Evolutionary conservation across 2,113 vertebrate genomes (phyloP).

Genomic region (Pituophis catenifer): DNA sequence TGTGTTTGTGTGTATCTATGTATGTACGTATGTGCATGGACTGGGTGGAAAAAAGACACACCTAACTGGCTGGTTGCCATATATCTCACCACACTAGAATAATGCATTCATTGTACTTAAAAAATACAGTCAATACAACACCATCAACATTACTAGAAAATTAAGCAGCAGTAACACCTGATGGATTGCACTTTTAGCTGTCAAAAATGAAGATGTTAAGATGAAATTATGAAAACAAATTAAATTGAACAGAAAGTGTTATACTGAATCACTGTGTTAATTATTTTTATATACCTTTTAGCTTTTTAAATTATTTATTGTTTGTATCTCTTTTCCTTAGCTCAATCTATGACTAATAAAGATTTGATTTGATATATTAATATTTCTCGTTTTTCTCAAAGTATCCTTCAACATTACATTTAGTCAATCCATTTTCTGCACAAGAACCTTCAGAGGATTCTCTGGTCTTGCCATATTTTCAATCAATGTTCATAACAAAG

Average conservation of each 20-base stretch:
- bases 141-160: neutral
- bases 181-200: neutral
- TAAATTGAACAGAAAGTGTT: neutral
- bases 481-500: conserved; percentile 12
- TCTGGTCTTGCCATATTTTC: conserved; percentile 41
- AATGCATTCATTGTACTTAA: neutral
- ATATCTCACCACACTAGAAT: neutral
- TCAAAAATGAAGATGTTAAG: neutral
- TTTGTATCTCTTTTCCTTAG: neutral
- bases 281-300: neutral
- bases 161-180: neutral
- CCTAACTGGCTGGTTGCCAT: neutral
- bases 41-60: neutral
- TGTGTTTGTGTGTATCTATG: neutral
- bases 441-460: conserved; percentile 25
- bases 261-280: neutral
- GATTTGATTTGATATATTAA: neutral
- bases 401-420: conserved; percentile 37
- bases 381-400: conserved; percentile 43
- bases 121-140: neutral
- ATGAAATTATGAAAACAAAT: neutral
- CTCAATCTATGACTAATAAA: neutral
- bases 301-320: neutral
- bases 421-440: conserved; percentile 36
- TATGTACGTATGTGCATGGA: neutral